Percentiles rank a stretch among this genome's conserved stretches.
Conservation (phyloP, 2,888 invertebrate genomes). For the Helicoverpa assulta region DNA sequence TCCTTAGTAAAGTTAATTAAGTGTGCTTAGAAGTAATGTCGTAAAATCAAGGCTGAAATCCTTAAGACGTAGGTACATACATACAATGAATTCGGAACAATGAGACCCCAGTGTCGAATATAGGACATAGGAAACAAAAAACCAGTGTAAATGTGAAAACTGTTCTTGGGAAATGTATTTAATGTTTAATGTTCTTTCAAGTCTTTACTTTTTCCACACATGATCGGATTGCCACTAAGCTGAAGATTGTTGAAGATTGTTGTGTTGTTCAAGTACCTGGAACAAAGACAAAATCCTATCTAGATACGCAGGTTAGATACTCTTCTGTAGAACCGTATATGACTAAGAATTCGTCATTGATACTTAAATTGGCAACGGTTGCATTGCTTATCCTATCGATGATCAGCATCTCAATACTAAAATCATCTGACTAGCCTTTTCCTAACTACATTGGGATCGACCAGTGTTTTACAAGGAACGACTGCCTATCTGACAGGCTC, state of each 20-base stretch:
- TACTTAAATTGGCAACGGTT: not conserved
- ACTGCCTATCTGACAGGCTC: no score
- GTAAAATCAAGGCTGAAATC: conserved; percentile 30
- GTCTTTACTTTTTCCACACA: not conserved
- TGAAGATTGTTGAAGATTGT: no score
- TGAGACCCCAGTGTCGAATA: not conserved
- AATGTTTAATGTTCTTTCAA: no score
- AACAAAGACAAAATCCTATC: not conserved
- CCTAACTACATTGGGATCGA: no score
- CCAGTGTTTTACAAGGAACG: no score
- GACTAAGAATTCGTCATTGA: no score
- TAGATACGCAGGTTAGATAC: not conserved
- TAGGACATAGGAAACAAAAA: not conserved
- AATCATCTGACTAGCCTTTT: no score
- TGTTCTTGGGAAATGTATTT: not conserved
- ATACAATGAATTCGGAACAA: conserved; percentile 16
- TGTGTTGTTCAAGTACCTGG: not conserved
- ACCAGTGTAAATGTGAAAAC: not conserved
- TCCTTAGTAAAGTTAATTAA: conserved; percentile 25
- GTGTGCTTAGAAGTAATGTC: conserved; percentile 27
- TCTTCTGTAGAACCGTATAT: not conserved
- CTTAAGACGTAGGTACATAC: conserved; percentile 1
- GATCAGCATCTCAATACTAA: no score
- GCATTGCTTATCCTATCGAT: no score
- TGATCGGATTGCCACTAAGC: not conserved